phyloP scores from a whole-genome alignment of 2,113 vertebrate genomes.

The Nanger granti region DNA sequence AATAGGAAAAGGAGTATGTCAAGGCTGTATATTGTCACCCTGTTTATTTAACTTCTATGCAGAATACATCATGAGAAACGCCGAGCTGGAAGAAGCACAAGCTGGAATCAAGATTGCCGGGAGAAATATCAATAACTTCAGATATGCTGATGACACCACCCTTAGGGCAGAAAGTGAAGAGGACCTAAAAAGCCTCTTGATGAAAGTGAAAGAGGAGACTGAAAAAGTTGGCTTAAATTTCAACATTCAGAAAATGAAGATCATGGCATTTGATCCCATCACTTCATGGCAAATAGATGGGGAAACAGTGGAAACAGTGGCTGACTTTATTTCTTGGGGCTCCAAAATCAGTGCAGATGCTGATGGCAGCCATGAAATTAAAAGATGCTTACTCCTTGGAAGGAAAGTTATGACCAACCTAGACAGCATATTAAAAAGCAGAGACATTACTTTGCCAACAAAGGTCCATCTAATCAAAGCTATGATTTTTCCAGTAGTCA shows the following conservation, averaged over 20 bases:
- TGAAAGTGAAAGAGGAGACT: neutral
- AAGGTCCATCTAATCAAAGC: neutral
- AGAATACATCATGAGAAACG: neutral
- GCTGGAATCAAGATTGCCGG: neutral
- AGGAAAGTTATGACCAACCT: neutral
- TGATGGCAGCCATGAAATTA: neutral
- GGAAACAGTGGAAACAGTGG: neutral
- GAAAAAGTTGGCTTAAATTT: neutral
- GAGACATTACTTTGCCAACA: neutral
- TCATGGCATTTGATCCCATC: fast-evolving
- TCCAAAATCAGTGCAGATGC: neutral
- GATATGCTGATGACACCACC: neutral
- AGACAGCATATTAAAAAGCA: neutral
- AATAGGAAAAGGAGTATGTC: neutral
- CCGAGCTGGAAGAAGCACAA: neutral
- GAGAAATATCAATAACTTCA: neutral
- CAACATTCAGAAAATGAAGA: neutral
- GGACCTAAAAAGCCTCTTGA: neutral
- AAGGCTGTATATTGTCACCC: neutral
- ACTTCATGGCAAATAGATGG: neutral
- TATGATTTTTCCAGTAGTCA: neutral
- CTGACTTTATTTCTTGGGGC: neutral
- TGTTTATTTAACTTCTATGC: neutral
- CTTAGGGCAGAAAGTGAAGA: neutral
- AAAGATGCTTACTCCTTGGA: neutral